These are phyloP conservation scores for Misgurnus mizolepis DNA, from an alignment of 2,113 vertebrate genomes.

Conservation along the genomic window DNA sequence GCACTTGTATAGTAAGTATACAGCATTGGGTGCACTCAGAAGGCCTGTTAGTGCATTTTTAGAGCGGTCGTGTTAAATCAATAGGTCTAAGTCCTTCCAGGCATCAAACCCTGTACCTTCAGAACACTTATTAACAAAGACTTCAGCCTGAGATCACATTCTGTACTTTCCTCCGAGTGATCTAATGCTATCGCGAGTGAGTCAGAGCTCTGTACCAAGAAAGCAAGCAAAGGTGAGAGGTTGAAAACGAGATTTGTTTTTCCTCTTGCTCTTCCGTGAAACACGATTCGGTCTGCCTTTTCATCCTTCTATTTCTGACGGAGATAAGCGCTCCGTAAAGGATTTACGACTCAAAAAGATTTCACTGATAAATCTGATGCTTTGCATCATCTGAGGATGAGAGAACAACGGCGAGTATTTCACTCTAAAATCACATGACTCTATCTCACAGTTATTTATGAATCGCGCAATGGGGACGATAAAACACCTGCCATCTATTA, in stretches of 20 bases:
- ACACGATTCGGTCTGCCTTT: background rate
- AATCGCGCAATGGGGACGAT: background rate
- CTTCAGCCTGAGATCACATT: conserved; percentile 21
- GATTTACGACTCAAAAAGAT: conserved; percentile 20
- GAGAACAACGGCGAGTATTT: conserved; percentile 30
- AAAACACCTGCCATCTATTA: background rate
- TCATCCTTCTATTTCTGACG: conserved; percentile 23
- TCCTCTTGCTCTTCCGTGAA: conserved; percentile 6
- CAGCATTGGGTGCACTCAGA: background rate
- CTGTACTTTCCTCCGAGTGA: conserved; percentile 31
- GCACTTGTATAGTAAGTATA: background rate
- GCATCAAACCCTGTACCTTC: conserved; percentile 23
- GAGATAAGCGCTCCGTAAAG: conserved; percentile 33
- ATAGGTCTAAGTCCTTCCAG: conserved; percentile 31
- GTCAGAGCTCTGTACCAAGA: conserved; percentile 23
- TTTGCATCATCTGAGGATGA: conserved; percentile 31
- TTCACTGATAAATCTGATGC: conserved; percentile 35
- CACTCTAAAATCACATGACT: conserved; percentile 36
- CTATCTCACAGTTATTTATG: conserved; percentile 12
- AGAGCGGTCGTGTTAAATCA: conserved; percentile 14
- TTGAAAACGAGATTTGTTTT: conserved; percentile 25
- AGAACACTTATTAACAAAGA: conserved; percentile 32
- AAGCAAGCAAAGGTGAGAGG: conserved; percentile 34
- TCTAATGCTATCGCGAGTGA: conserved; percentile 24
- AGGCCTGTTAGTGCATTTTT: background rate